Evolutionary conservation across 1,140 invertebrate species (phyloP).

Genomic region (Aphelenchoides fujianensis): DNA sequence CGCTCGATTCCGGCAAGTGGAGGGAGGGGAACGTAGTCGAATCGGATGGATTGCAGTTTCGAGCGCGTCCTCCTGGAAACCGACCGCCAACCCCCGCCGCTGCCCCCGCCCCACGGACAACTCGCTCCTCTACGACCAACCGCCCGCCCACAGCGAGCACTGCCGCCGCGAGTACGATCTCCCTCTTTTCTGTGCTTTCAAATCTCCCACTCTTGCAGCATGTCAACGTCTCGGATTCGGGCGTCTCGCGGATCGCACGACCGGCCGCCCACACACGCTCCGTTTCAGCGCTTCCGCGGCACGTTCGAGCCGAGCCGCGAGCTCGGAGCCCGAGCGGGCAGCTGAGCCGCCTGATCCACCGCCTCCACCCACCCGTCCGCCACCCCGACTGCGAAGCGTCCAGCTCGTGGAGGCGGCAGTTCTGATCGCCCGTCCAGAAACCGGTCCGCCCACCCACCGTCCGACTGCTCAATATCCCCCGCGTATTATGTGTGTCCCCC

Average conservation of each 20-base stretch:
- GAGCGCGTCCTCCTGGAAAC: not conserved
- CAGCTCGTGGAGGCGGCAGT: slow-evolving; percentile 1
- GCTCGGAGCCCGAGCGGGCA: not conserved
- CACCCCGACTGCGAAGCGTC: not conserved
- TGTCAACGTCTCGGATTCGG: slow-evolving; percentile 5
- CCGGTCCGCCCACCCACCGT: not conserved
- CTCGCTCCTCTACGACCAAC: not conserved
- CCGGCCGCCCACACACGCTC: not conserved
- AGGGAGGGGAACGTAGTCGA: not conserved
- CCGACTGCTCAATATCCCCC: not conserved
- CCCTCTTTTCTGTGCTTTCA: not conserved
- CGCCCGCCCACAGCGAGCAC: not conserved
- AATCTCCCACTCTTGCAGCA: not conserved
- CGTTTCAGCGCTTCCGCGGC: not conserved
- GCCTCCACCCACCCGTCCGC: not conserved
- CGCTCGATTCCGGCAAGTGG: not conserved
- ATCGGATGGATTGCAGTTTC: not conserved
- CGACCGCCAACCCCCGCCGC: not conserved
- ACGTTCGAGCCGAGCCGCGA: not conserved
- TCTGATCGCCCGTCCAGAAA: not conserved
- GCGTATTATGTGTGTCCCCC: not conserved
- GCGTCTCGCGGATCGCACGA: not conserved
- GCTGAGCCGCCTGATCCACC: not conserved
- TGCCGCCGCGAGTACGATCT: not conserved
- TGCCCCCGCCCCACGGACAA: too few relatives aligned